Conservation (phyloP, 2,797 vertebrate genomes). For the Clarias fuscus region DNA sequence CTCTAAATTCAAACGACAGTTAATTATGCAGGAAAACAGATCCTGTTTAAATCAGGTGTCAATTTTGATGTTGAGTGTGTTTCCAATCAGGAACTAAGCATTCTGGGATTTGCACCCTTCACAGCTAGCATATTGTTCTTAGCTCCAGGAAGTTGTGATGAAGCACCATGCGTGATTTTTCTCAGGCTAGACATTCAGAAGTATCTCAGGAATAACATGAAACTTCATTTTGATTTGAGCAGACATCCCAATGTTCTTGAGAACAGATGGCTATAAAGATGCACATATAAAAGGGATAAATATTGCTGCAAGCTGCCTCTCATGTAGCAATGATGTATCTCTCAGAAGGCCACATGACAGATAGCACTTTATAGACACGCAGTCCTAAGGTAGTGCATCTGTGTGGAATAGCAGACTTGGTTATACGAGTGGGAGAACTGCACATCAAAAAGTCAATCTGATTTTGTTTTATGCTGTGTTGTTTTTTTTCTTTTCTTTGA, state of each 20-base stretch:
- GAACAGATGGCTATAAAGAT: conserved; percentile 47
- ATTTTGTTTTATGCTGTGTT: conserved; percentile 10
- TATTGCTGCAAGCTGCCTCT: conserved; percentile 20
- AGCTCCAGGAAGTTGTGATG: neutral
- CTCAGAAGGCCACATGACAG: conserved; percentile 32
- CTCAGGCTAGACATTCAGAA: conserved; percentile 25
- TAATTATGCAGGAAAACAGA: neutral
- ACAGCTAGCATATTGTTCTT: neutral
- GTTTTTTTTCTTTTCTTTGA: conserved; percentile 9
- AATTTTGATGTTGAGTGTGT: neutral
- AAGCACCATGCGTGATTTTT: neutral
- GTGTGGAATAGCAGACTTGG: conserved; percentile 27
- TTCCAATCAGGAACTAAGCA: neutral
- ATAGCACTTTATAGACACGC: conserved; percentile 28
- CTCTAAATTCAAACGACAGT: conserved; percentile 3
- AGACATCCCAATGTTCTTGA: conserved; percentile 6
- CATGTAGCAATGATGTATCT: conserved; percentile 31
- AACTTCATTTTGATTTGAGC: conserved; percentile 18
- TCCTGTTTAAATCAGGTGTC: conserved; percentile 29
- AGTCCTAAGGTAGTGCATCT: conserved; percentile 30
- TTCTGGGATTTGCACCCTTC: neutral
- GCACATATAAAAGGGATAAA: conserved; percentile 41
- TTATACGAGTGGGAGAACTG: conserved; percentile 21
- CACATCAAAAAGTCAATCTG: conserved; percentile 29
- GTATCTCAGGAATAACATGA: neutral